phyloP scores from a whole-genome alignment of 2,888 invertebrate species.

The Nephrotoma flavescens region DNA sequence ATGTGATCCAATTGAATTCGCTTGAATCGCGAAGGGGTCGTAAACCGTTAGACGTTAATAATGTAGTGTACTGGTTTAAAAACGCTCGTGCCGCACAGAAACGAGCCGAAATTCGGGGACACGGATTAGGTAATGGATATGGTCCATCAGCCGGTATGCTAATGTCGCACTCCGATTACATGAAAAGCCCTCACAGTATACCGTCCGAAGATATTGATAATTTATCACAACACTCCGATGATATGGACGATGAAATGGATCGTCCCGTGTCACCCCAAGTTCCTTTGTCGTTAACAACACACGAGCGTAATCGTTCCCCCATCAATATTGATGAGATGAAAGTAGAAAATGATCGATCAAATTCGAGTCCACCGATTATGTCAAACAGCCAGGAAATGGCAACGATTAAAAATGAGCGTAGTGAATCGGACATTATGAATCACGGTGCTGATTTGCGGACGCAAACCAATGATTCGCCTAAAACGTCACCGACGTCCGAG shows the following conservation, averaged over 20 bases:
- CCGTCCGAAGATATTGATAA: slow-evolving; percentile 45
- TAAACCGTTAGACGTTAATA: slow-evolving; percentile 88
- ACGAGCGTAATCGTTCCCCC: slow-evolving; percentile 25
- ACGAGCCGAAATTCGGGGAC: slow-evolving; percentile 64
- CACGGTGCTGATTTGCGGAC: slow-evolving; percentile 12
- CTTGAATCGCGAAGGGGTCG: slow-evolving; percentile 83
- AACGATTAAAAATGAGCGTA: slow-evolving; percentile 4
- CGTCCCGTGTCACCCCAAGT: slow-evolving; percentile 45
- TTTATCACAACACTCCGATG: slow-evolving; percentile 52
- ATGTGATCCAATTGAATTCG: slow-evolving; percentile 84
- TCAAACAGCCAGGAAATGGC: neutral
- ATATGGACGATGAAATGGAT: slow-evolving; percentile 51
- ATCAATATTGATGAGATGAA: slow-evolving; percentile 9
- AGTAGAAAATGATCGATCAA: slow-evolving; percentile 9
- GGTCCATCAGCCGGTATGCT: slow-evolving; percentile 30
- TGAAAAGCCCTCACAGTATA: slow-evolving; percentile 48
- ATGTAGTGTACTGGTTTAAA: slow-evolving; percentile 96
- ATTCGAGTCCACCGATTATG: slow-evolving; percentile 5
- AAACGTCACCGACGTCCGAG: slow-evolving; percentile 20
- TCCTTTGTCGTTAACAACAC: slow-evolving; percentile 54
- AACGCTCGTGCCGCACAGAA: slow-evolving; percentile 94
- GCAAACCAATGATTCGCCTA: slow-evolving; percentile 10
- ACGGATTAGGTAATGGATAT: slow-evolving; percentile 29
- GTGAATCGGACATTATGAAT: slow-evolving; percentile 10
- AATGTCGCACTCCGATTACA: slow-evolving; percentile 43